Evolutionary conservation across 1,140 invertebrate genomes (phyloP).

Genomic region (Saccostrea cuccullata): DNA sequence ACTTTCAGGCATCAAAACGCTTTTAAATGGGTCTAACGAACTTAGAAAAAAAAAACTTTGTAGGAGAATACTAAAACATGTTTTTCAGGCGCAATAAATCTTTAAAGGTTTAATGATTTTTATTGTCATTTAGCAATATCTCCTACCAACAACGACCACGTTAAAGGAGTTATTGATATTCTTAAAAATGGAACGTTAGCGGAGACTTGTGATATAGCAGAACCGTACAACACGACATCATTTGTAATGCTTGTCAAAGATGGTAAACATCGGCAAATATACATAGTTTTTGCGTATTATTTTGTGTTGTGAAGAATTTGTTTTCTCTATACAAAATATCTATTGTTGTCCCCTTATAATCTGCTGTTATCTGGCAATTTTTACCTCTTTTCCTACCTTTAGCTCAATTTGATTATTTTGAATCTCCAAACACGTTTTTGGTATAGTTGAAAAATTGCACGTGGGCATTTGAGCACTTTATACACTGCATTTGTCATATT

Average conservation of each 20-base stretch:
- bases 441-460: too few species aligned
- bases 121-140: neutral
- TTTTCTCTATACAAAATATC: neutral
- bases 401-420: neutral
- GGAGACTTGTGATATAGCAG: slow-evolving; percentile 24
- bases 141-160: slow-evolving; percentile 18
- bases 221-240: slow-evolving; percentile 25
- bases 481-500: neutral
- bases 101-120: neutral
- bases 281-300: neutral
- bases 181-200: neutral
- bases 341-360: neutral
- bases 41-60: too few species aligned
- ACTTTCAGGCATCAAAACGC: too few species aligned
- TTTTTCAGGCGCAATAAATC: too few species aligned
- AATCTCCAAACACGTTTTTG: too few species aligned
- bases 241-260: slow-evolving; percentile 48
- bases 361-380: neutral
- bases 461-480: neutral
- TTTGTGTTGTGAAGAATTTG: neutral
- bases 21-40: neutral
- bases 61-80: too few species aligned
- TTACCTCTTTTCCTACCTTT: neutral
- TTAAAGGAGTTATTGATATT: neutral
- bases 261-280: slow-evolving; percentile 27